Conservation (phyloP, 2,113 vertebrate genomes). For the Columba janthina region DNA sequence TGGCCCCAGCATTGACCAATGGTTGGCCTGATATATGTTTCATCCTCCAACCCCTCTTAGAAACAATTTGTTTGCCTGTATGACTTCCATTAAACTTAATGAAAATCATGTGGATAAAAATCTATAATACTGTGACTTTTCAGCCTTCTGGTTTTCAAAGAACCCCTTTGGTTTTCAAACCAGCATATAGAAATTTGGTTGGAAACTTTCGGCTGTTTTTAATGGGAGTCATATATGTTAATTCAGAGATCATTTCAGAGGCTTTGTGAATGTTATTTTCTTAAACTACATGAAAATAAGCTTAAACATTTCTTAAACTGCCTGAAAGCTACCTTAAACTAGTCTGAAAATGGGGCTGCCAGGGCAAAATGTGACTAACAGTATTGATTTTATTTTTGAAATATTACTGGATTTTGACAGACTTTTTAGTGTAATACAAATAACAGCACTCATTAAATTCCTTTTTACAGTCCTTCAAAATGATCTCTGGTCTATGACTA, state of each 20-base stretch:
- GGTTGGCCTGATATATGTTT: not conserved
- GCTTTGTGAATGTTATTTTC: not conserved
- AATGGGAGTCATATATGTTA: not conserved
- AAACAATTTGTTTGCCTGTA: not conserved
- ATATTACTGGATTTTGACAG: not conserved
- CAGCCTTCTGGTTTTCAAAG: not conserved
- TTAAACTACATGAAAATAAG: not conserved
- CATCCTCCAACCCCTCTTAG: not conserved
- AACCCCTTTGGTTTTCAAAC: not conserved
- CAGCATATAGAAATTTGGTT: not conserved
- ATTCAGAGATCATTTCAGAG: not conserved
- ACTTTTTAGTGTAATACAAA: not conserved
- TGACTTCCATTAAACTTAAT: not conserved
- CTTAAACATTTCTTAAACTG: not conserved
- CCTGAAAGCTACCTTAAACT: not conserved
- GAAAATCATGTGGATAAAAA: not conserved
- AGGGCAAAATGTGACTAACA: not conserved
- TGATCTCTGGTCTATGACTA: not conserved
- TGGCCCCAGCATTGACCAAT: accelerated
- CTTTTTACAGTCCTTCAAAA: not conserved
- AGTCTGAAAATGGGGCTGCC: not conserved
- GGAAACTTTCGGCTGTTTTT: not conserved
- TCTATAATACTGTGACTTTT: not conserved
- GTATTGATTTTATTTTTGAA: not conserved
- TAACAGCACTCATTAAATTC: not conserved